These are phyloP conservation scores for Dastarcus helophoroides DNA, from an alignment of 2,888 invertebrate genomes.

Conservation along the genomic window DNA sequence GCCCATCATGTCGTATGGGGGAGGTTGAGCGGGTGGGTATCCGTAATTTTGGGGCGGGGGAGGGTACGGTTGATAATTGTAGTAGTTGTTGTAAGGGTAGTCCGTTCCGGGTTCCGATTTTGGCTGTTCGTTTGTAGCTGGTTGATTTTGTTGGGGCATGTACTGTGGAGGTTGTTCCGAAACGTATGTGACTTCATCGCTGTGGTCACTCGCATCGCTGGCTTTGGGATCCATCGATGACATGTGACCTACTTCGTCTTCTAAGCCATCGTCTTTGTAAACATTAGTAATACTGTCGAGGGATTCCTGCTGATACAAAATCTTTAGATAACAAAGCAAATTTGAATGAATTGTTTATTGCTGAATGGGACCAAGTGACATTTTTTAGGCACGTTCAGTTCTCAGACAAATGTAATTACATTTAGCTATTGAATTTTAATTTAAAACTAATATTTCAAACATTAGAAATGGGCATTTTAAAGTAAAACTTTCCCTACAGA, in stretches of 20 bases:
- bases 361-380: no score
- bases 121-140: conserved; percentile 7
- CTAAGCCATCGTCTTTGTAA: conserved; percentile 26
- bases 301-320: conserved; percentile 26
- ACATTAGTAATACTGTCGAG: conserved; percentile 32
- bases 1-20: conserved; percentile 30
- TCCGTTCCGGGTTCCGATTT: conserved; percentile 11
- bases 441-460: no score
- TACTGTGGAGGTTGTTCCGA: conserved; percentile 23
- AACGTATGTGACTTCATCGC: conserved; percentile 28
- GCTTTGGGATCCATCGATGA: conserved; percentile 10
- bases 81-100: conserved; percentile 18
- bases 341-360: not conserved
- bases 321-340: not conserved
- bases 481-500: no score
- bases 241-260: conserved; percentile 21
- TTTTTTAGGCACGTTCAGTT: no score
- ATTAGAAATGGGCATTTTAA: no score
- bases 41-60: conserved; percentile 25
- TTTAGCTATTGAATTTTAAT: no score
- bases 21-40: conserved; percentile 28
- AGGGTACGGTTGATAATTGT: conserved; percentile 22
- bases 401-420: no score
- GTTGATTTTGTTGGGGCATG: conserved; percentile 10
- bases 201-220: conserved; percentile 26